Conservation (phyloP, 1,140 invertebrate species). For the Aphelenchoides besseyi region DNA sequence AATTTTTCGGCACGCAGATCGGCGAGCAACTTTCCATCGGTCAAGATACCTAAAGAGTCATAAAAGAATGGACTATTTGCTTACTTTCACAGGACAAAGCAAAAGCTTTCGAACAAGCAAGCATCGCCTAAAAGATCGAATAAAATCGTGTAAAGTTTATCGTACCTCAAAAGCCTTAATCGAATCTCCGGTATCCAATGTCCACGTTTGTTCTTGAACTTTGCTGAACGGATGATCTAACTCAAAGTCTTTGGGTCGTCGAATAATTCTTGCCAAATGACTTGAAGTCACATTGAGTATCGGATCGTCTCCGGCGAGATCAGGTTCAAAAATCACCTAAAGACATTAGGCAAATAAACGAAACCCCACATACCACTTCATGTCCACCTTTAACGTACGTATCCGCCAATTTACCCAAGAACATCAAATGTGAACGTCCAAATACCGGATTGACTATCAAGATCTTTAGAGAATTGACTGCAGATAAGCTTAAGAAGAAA, state of each 20-base stretch:
- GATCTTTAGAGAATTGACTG: slow-evolving; percentile 5
- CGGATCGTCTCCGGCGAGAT: background rate
- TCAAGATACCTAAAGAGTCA: background rate
- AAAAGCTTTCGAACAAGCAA: background rate
- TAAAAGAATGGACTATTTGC: background rate
- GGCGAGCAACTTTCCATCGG: slow-evolving; percentile 11
- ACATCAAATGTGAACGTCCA: background rate
- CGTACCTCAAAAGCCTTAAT: background rate
- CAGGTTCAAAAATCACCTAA: slow-evolving; percentile 9
- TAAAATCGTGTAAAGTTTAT: background rate
- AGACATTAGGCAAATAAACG: background rate
- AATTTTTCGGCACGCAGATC: slow-evolving; percentile 26
- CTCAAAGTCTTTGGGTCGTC: background rate
- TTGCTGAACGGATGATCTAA: background rate
- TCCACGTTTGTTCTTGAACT: background rate
- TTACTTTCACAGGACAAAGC: background rate
- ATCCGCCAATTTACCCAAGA: background rate
- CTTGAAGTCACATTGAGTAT: background rate
- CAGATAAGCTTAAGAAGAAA: background rate
- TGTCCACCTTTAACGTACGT: background rate
- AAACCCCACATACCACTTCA: slow-evolving; percentile 6
- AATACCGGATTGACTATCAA: background rate
- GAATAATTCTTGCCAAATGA: background rate
- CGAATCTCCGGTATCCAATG: background rate
- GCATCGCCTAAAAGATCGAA: background rate